Evolutionary conservation across 1,140 invertebrate species (phyloP).

Genomic region (Prorops nasuta): DNA sequence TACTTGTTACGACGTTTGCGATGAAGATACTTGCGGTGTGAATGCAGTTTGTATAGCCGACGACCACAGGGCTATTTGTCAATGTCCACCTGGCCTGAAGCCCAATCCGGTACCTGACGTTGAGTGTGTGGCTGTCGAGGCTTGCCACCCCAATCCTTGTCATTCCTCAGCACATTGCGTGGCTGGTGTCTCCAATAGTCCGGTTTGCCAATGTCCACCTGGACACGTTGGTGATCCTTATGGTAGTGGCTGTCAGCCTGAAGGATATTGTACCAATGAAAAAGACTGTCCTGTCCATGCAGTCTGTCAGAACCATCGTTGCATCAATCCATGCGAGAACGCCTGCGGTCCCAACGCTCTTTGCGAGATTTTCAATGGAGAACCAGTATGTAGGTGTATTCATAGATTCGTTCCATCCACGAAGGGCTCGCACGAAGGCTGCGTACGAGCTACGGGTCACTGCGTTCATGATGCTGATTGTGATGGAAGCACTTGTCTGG

Average conservation of each 20-base stretch:
- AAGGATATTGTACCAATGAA: conserved; percentile 68
- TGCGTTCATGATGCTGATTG: conserved; percentile 78
- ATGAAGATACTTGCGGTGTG: conserved; percentile 77
- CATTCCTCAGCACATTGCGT: conserved; percentile 78
- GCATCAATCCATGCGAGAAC: conserved; percentile 75
- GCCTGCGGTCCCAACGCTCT: conserved; percentile 75
- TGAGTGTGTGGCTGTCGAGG: conserved; percentile 67
- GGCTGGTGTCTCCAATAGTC: conserved; percentile 52
- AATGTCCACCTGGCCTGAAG: conserved; percentile 78
- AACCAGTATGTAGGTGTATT: conserved; percentile 74
- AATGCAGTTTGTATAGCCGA: conserved; percentile 87
- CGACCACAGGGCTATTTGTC: conserved; percentile 76
- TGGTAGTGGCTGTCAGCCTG: conserved; percentile 70
- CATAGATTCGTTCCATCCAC: conserved; percentile 66
- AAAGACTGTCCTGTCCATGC: conserved; percentile 77
- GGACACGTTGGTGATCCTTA: conserved; percentile 76
- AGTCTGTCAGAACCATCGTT: conserved; percentile 69
- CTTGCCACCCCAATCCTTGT: conserved; percentile 77
- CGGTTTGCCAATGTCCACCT: conserved; percentile 72
- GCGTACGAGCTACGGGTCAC: conserved; percentile 65
- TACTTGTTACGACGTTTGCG: conserved; percentile 79
- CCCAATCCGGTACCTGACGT: conserved; percentile 80
- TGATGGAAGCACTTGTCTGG: conserved; percentile 72
- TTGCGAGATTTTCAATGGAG: conserved; percentile 73
- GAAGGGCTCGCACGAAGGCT: conserved; percentile 66